Evolutionary conservation across 2,888 invertebrate species (phyloP).

Genomic region (Unio delphinus): DNA sequence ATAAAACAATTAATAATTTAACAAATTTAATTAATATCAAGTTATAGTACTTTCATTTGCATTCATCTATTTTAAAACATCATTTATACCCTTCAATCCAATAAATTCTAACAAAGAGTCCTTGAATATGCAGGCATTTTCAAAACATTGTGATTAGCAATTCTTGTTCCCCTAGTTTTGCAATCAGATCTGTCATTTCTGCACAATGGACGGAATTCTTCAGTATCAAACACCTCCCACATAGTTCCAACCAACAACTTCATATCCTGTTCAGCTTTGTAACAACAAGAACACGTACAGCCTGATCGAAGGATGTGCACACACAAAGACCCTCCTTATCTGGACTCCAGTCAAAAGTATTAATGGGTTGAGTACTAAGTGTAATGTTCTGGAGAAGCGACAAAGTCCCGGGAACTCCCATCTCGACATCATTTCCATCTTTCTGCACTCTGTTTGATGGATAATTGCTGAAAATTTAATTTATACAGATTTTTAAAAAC

Average conservation of each 20-base stretch:
- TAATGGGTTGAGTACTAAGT: constrained; percentile 89
- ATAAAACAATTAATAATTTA: too few relatives aligned
- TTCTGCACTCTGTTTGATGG: constrained; percentile 83
- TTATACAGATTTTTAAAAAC: too few relatives aligned
- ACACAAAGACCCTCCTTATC: constrained; percentile 91
- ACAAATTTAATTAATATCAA: too few relatives aligned
- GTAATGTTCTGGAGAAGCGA: constrained; percentile 85
- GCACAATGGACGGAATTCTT: not conserved
- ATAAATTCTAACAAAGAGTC: too few relatives aligned
- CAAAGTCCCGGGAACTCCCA: constrained; percentile 85
- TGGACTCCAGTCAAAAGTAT: constrained; percentile 91
- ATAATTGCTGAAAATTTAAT: constrained; percentile 78
- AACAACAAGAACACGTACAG: constrained; percentile 86
- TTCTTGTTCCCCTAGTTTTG: too few relatives aligned
- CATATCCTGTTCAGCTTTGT: constrained; percentile 80
- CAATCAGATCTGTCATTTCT: too few relatives aligned
- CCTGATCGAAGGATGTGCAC: constrained; percentile 93
- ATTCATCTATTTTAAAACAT: too few relatives aligned
- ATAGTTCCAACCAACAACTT: constrained; percentile 2
- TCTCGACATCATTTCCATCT: constrained; percentile 80
- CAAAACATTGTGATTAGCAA: too few relatives aligned
- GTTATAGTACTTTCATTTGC: too few relatives aligned
- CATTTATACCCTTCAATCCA: too few relatives aligned
- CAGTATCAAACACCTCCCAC: not conserved
- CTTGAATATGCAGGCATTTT: too few relatives aligned